Conservation (phyloP, 2,113 vertebrate genomes). For the Jaculus jaculus region DNA sequence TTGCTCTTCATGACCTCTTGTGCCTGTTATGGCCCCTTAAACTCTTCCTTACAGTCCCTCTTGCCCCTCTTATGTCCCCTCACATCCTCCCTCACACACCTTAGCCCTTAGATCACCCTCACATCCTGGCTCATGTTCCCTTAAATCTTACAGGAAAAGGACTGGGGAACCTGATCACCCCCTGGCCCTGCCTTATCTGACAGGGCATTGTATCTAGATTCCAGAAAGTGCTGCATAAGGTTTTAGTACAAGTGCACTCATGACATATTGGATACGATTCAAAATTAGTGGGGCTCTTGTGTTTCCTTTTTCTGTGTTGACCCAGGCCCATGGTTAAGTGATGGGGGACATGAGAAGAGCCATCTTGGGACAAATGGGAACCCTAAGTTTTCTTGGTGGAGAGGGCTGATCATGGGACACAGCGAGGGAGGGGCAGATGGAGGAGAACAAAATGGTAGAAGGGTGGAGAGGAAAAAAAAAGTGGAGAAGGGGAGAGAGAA, state of each 20-base stretch:
- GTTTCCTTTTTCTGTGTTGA: background rate
- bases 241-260: accelerated
- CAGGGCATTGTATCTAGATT: background rate
- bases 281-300: background rate
- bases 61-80: no score
- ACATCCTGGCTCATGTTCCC: no score
- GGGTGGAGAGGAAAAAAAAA: no score
- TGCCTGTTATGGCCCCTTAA: no score
- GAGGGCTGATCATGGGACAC: background rate
- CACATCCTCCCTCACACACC: no score
- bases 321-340: background rate
- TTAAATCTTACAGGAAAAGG: no score
- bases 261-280: background rate
- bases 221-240: background rate
- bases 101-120: no score
- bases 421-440: no score
- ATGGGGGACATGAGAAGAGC: background rate
- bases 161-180: no score
- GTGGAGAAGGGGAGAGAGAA: background rate
- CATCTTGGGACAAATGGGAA: background rate
- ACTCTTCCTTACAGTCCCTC: no score
- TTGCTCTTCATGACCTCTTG: no score
- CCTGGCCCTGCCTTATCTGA: background rate
- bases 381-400: background rate
- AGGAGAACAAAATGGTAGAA: background rate